Conservation (phyloP, 2,888 invertebrate species). For the Balanococcus diminutus region DNA sequence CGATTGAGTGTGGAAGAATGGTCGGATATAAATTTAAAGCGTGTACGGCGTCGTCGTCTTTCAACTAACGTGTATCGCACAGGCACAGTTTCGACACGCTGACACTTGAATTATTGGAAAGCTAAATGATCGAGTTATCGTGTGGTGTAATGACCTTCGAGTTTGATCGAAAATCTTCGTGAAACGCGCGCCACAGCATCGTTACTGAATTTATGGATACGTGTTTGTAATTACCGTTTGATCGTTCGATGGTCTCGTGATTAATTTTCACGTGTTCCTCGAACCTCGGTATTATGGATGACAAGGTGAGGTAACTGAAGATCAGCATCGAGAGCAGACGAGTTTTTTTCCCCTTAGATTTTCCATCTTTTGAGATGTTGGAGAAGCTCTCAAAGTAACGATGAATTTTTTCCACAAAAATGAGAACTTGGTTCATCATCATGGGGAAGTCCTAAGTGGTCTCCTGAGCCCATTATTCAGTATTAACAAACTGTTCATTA, state of each 20-base stretch:
- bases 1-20: not conserved
- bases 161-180: conserved; percentile 39
- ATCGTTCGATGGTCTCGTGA: conserved; percentile 16
- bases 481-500: no score
- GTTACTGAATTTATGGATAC: conserved; percentile 1
- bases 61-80: not conserved
- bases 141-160: conserved; percentile 38
- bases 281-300: not conserved
- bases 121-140: conserved; percentile 39
- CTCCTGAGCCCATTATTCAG: no score
- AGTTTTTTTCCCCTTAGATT: not conserved
- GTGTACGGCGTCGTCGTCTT: not conserved
- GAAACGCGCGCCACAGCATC: not conserved
- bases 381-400: no score
- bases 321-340: not conserved
- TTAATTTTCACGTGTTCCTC: conserved; percentile 1
- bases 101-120: conserved; percentile 38
- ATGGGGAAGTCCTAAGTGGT: no score
- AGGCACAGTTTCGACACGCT: conserved; percentile 19
- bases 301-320: not conserved
- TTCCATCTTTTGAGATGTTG: no score
- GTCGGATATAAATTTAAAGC: conserved; percentile 21
- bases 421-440: no score
- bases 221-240: conserved; percentile 35
- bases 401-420: no score